phyloP scores from a whole-genome alignment of 2,113 vertebrate genomes.

The Thamnophis sirtalis region DNA sequence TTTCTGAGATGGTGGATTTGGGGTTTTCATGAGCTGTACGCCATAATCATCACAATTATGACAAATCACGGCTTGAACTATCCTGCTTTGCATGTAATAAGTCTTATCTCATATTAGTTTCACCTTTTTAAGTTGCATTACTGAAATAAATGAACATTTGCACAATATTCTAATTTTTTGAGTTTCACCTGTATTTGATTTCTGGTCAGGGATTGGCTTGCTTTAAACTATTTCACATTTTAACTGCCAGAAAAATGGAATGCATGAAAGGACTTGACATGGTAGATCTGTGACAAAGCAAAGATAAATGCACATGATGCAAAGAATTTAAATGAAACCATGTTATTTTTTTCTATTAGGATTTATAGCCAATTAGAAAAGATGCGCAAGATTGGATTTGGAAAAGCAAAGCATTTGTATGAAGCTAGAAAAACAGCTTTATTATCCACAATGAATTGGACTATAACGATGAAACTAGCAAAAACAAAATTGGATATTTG shows the following conservation, averaged over 20 bases:
- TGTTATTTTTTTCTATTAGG: not conserved
- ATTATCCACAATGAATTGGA: not conserved
- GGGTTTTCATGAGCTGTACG: no score
- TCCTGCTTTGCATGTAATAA: no score
- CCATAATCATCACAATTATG: no score
- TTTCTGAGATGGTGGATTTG: no score
- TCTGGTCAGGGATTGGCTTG: not conserved
- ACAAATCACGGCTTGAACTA: no score
- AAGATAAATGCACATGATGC: not conserved
- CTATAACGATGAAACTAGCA: not conserved
- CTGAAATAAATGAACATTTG: no score
- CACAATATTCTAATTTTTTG: no score
- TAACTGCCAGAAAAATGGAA: not conserved
- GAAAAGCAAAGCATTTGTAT: not conserved
- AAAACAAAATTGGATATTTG: not conserved
- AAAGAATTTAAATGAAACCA: not conserved
- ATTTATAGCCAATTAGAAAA: not conserved
- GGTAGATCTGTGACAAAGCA: not conserved
- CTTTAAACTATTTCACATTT: not conserved
- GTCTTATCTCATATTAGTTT: no score
- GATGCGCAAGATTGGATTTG: fast-evolving
- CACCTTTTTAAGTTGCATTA: no score
- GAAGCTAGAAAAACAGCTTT: not conserved
- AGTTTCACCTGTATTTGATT: not conserved
- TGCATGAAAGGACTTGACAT: not conserved